These are phyloP conservation scores for Acronicta psi DNA, from an alignment of 2,888 invertebrate genomes.

Conservation along the genomic window DNA sequence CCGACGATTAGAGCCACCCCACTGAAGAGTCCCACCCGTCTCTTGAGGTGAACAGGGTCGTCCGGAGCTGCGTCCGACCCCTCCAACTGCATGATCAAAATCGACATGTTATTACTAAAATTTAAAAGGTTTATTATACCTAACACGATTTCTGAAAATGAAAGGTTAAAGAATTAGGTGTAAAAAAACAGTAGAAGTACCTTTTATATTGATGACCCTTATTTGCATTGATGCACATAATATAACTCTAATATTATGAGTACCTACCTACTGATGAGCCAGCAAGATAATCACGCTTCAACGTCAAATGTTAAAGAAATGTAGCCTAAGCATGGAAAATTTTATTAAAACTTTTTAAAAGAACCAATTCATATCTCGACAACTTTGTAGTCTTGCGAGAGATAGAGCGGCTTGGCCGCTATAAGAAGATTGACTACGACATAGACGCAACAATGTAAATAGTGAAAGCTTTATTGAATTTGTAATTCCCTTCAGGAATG, in stretches of 20 bases:
- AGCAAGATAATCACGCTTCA: too few species aligned
- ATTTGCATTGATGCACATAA: too few species aligned
- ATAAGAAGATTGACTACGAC: constrained; percentile 25
- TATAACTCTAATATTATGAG: too few species aligned
- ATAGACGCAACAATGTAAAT: constrained; percentile 33
- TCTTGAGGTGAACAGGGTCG: constrained; percentile 99
- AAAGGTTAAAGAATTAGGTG: too few species aligned
- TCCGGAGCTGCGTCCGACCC: constrained; percentile 97
- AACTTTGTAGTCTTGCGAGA: too few species aligned
- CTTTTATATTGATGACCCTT: too few species aligned
- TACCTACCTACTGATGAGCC: too few species aligned
- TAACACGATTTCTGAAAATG: too few species aligned
- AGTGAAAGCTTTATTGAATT: constrained; percentile 36
- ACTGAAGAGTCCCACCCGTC: constrained; percentile 99
- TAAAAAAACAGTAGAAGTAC: too few species aligned
- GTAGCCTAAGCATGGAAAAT: too few species aligned
- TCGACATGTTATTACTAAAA: constrained; percentile 20
- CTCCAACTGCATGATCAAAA: constrained; percentile 90
- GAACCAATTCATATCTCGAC: neutral
- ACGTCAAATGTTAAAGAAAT: too few species aligned
- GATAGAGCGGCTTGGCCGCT: constrained; percentile 17
- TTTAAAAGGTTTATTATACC: neutral
- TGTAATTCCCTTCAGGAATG: constrained; percentile 31
- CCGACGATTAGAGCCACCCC: constrained; percentile 99
- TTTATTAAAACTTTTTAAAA: neutral